Percentiles rank a stretch among this genome's conserved stretches.
Conservation (phyloP, 2,113 vertebrate species). For the Phaethon lepturus region DNA sequence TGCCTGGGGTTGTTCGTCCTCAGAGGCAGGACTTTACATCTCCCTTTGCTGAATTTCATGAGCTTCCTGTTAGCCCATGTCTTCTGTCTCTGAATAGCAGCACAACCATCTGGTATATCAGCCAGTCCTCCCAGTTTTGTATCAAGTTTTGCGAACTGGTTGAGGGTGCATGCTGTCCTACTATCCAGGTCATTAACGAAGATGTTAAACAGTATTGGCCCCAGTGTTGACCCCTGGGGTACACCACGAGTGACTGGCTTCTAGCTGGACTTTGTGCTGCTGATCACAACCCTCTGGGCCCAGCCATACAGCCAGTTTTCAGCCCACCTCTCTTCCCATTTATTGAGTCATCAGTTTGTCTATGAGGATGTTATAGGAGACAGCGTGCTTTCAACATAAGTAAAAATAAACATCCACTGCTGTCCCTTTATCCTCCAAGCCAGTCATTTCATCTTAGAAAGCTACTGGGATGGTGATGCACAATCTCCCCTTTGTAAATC, state of each 20-base stretch:
- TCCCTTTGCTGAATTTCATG: not conserved
- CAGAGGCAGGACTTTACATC: not conserved
- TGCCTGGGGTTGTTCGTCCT: not conserved
- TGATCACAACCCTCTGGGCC: not conserved
- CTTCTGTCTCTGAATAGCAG: not conserved
- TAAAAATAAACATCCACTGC: not conserved
- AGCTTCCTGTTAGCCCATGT: not conserved
- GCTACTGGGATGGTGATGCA: not conserved
- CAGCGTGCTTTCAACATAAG: not conserved
- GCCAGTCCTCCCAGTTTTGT: not conserved
- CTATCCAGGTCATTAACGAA: not conserved
- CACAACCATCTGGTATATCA: not conserved
- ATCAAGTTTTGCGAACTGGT: not conserved
- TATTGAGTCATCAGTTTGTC: not conserved
- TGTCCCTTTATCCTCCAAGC: not conserved
- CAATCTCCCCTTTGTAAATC: not conserved
- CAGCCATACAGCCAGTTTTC: not conserved
- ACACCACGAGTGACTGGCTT: not conserved
- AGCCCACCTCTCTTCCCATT: not conserved
- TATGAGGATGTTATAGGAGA: not conserved
- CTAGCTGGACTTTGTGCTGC: not conserved
- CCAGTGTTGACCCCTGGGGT: too few relatives aligned
- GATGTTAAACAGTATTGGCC: not conserved
- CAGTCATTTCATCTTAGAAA: not conserved
- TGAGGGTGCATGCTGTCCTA: not conserved